These are phyloP conservation scores for Excalfactoria chinensis DNA, from an alignment of 2,113 vertebrate species.

Conservation along the genomic window DNA sequence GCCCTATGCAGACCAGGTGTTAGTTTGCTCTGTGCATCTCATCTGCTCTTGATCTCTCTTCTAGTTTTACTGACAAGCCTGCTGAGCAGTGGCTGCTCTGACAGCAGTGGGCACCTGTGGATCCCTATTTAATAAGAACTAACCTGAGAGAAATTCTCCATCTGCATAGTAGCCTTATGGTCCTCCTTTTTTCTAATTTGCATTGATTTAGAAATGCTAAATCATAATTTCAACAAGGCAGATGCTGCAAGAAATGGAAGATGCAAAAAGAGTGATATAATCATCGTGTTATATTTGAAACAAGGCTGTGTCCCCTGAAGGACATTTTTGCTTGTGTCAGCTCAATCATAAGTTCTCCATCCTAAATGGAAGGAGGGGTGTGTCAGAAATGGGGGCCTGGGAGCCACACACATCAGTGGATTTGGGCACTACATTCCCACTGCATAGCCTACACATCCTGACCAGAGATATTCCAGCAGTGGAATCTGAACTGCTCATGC, in stretches of 20 bases:
- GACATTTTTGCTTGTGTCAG: background rate
- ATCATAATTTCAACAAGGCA: background rate
- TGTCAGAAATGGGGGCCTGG: fast-evolving
- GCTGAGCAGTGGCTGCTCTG: background rate
- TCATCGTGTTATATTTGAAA: background rate
- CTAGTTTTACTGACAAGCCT: background rate
- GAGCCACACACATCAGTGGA: fast-evolving
- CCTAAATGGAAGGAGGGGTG: too few species aligned
- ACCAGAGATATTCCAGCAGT: background rate
- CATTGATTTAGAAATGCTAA: background rate
- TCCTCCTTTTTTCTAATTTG: background rate
- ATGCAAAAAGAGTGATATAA: background rate
- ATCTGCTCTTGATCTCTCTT: background rate
- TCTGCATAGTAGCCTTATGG: background rate
- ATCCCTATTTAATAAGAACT: background rate
- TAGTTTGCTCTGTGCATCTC: background rate
- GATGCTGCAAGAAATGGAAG: background rate
- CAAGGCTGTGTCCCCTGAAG: background rate
- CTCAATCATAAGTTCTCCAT: background rate
- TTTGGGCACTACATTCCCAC: background rate
- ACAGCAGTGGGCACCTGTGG: background rate
- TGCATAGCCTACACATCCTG: fast-evolving
- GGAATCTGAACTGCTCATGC: fast-evolving
- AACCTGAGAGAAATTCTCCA: background rate
- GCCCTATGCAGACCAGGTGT: background rate